Evolutionary conservation across 2,797 vertebrate genomes (phyloP).

Genomic region (Gadopsis bispinosus): DNA sequence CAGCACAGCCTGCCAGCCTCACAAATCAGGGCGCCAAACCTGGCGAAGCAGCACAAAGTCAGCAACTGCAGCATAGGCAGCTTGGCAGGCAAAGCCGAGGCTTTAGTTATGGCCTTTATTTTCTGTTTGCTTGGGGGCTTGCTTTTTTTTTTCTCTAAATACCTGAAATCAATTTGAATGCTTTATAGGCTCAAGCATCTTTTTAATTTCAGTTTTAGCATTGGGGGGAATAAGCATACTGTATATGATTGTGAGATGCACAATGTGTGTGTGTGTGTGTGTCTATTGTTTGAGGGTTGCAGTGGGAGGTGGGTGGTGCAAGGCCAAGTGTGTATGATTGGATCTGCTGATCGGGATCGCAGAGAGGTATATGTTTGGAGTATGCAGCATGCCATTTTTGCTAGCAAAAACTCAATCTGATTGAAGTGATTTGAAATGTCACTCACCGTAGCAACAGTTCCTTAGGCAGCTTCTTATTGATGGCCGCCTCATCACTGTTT

Average conservation of each 20-base stretch:
- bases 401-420: slow-evolving; percentile 7
- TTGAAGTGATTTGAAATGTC: slow-evolving; percentile 33
- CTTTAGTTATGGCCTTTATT: slow-evolving; percentile 76
- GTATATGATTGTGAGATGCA: slow-evolving; percentile 20
- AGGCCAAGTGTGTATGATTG: slow-evolving; percentile 16
- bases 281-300: slow-evolving; percentile 7
- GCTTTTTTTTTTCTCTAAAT: slow-evolving; percentile 5
- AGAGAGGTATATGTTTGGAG: slow-evolving; percentile 13
- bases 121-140: slow-evolving; percentile 68
- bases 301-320: slow-evolving; percentile 2
- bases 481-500: slow-evolving; percentile 96
- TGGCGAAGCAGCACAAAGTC: slow-evolving; percentile 51
- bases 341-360: slow-evolving; percentile 22
- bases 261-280: neutral
- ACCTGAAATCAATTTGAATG: slow-evolving; percentile 72
- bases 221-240: slow-evolving; percentile 33
- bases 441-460: slow-evolving; percentile 96
- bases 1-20: slow-evolving; percentile 46
- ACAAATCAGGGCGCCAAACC: slow-evolving; percentile 66
- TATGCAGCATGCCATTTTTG: slow-evolving; percentile 24
- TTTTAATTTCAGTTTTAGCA: slow-evolving; percentile 68
- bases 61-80: slow-evolving; percentile 56
- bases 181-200: slow-evolving; percentile 63
- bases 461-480: slow-evolving; percentile 99
- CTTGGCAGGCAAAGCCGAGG: slow-evolving; percentile 56